These are phyloP conservation scores for Sarcophaga peregrina DNA, from an alignment of 1,140 invertebrate species.

Conservation along the genomic window DNA sequence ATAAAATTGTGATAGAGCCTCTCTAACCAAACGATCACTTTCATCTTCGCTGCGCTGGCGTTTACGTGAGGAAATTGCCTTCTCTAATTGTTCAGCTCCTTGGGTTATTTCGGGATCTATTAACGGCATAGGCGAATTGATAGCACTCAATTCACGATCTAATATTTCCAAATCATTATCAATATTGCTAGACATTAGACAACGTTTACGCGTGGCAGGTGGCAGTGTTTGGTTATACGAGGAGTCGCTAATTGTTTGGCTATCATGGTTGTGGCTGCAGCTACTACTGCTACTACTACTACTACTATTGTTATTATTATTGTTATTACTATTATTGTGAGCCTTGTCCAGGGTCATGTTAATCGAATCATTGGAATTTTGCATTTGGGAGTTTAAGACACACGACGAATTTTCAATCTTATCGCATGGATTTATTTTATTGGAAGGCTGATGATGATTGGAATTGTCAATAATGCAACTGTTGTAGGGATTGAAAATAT, in stretches of 20 bases:
- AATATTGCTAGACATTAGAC: slow-evolving; percentile 58
- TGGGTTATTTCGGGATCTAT: slow-evolving; percentile 64
- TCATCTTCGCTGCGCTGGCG: slow-evolving; percentile 70
- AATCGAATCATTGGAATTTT: background rate
- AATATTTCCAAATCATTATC: slow-evolving; percentile 62
- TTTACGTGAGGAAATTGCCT: slow-evolving; percentile 61
- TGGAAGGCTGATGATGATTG: slow-evolving; percentile 48
- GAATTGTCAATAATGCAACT: slow-evolving; percentile 65
- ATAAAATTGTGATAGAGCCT: slow-evolving; percentile 77
- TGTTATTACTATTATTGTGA: background rate
- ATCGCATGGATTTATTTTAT: slow-evolving; percentile 33
- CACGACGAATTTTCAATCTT: slow-evolving; percentile 32
- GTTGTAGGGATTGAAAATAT: slow-evolving; percentile 60
- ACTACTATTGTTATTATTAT: too few relatives aligned
- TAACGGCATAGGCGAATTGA: slow-evolving; percentile 63
- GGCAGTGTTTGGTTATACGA: slow-evolving; percentile 22
- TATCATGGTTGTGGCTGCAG: background rate
- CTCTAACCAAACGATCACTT: slow-evolving; percentile 72
- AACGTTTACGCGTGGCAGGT: slow-evolving; percentile 28
- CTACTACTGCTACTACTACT: too few relatives aligned
- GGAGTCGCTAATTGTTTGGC: slow-evolving; percentile 26
- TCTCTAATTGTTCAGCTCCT: slow-evolving; percentile 65
- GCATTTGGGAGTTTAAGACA: background rate
- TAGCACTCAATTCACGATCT: slow-evolving; percentile 64
- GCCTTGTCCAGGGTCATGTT: background rate